Conservation (phyloP, 2,888 invertebrate genomes). For the Archips xylosteana region DNA sequence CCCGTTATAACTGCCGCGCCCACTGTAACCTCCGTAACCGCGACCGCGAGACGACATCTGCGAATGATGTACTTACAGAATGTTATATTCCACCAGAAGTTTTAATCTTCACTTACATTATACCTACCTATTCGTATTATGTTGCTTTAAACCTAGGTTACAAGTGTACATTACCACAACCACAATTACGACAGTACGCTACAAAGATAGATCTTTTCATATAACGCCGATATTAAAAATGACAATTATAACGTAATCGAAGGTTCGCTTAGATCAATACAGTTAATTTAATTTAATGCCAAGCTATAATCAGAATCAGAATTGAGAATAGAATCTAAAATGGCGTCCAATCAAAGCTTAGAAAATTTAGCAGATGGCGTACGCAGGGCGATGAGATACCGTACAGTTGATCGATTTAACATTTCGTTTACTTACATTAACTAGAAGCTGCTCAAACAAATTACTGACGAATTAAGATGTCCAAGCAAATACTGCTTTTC, state of each 20-base stretch:
- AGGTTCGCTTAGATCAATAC: neutral
- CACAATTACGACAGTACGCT: too few relatives aligned
- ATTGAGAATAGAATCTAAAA: neutral
- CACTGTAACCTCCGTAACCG: conserved; percentile 70
- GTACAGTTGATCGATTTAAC: neutral
- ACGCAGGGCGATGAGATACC: neutral
- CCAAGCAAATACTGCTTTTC: neutral
- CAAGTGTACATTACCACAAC: too few relatives aligned
- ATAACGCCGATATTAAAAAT: neutral
- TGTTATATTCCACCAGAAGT: neutral
- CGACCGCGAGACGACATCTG: conserved; percentile 82
- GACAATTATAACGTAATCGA: neutral
- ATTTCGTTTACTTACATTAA: conserved; percentile 1
- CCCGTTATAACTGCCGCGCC: conserved; percentile 67
- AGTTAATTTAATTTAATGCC: neutral
- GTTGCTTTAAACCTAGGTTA: too few relatives aligned
- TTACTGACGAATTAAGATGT: neutral
- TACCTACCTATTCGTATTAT: too few relatives aligned
- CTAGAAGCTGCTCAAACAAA: neutral
- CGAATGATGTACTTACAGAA: conserved; percentile 12
- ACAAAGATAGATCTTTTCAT: too few relatives aligned
- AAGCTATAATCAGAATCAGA: neutral
- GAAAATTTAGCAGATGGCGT: conserved; percentile 6
- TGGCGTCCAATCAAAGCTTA: conserved; percentile 1
- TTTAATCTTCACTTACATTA: too few relatives aligned